Evolutionary conservation across 2,888 invertebrate species (phyloP).

Genomic region (Agrilus cyanescens): DNA sequence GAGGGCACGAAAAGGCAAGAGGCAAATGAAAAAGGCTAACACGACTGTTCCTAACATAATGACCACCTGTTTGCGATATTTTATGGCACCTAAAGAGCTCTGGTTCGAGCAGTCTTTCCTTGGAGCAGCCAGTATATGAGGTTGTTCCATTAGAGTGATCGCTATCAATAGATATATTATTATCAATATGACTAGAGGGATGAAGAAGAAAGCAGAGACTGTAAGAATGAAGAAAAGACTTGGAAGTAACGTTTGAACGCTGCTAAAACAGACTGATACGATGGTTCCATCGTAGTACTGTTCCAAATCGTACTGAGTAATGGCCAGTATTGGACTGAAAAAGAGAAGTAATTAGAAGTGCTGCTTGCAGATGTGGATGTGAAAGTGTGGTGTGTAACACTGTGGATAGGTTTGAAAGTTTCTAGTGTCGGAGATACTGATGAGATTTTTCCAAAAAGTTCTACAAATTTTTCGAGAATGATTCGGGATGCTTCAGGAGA

Average conservation of each 20-base stretch:
- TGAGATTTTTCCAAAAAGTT: too few relatives aligned
- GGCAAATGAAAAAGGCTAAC: constrained; percentile 78
- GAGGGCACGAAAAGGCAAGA: constrained; percentile 79
- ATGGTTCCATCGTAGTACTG: constrained; percentile 58
- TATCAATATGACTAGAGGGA: constrained; percentile 70
- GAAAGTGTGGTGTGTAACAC: too few relatives aligned
- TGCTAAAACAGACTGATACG: constrained; percentile 70
- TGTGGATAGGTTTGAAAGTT: too few relatives aligned
- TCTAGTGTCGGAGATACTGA: too few relatives aligned
- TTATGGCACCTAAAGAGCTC: constrained; percentile 45
- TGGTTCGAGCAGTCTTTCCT: constrained; percentile 39
- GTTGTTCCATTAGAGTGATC: constrained; percentile 65
- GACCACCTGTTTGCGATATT: constrained; percentile 72
- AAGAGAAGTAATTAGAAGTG: neutral
- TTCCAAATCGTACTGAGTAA: constrained; percentile 64
- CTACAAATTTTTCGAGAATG: too few relatives aligned
- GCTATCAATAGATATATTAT: constrained; percentile 78
- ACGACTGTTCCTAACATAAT: constrained; percentile 85
- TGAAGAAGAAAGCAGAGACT: constrained; percentile 71
- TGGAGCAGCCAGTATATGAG: constrained; percentile 57
- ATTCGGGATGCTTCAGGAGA: too few relatives aligned
- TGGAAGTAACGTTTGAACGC: constrained; percentile 66
- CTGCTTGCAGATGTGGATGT: too few relatives aligned
- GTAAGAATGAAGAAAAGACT: constrained; percentile 69
- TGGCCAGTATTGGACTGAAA: constrained; percentile 73